Evolutionary conservation across 2,888 invertebrate species (phyloP).

Genomic region (Coleophora flavipennella): DNA sequence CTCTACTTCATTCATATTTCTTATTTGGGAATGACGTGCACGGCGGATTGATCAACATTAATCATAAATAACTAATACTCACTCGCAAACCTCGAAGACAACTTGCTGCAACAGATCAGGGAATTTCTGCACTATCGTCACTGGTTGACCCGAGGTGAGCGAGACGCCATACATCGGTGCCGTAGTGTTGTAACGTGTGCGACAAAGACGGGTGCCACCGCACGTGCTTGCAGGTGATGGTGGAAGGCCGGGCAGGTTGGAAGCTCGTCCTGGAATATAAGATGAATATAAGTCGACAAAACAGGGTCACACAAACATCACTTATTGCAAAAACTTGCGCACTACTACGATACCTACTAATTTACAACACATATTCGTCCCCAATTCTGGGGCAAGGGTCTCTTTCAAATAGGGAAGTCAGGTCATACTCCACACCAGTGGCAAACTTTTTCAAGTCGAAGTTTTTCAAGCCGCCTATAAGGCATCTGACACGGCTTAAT

Average conservation of each 20-base stretch:
- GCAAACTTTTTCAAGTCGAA: no score
- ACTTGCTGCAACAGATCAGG: conserved; percentile 93
- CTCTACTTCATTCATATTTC: no score
- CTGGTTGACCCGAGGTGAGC: conserved; percentile 91
- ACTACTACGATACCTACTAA: no score
- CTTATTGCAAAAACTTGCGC: neutral
- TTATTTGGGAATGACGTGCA: no score
- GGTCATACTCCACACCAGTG: no score
- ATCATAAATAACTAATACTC: conserved; percentile 58
- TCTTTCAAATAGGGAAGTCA: no score
- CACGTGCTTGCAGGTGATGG: conserved; percentile 41
- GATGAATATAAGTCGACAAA: no score
- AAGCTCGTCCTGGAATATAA: conserved; percentile 53
- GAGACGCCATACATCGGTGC: conserved; percentile 97
- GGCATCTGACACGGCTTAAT: no score
- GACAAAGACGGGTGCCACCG: conserved; percentile 84
- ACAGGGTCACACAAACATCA: conserved; percentile 7
- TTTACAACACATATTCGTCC: no score
- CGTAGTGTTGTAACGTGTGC: conserved; percentile 92
- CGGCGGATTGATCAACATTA: no score
- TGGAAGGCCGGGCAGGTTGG: conserved; percentile 38
- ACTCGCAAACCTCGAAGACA: conserved; percentile 94
- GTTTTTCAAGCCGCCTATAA: no score
- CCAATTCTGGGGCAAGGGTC: no score
- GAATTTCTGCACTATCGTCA: conserved; percentile 95